Evolutionary conservation across 2,888 invertebrate genomes (phyloP).

Genomic region (Hemithea aestivaria): DNA sequence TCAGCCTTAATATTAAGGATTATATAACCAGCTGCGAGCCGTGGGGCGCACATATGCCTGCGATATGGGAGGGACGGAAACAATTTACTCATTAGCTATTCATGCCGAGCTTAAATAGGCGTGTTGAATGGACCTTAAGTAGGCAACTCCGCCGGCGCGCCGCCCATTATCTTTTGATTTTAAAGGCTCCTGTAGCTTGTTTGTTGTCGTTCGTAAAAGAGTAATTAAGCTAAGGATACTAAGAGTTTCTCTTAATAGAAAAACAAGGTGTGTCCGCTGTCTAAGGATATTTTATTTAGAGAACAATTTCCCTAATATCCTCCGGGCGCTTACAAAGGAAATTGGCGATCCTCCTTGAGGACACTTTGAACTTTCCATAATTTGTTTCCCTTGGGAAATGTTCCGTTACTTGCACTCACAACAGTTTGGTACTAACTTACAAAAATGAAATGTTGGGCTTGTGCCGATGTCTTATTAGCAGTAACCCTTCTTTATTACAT

Average conservation of each 20-base stretch:
- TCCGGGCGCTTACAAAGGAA: conserved; percentile 50
- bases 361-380: conserved; percentile 47
- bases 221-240: conserved; percentile 7
- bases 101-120: conserved; percentile 35
- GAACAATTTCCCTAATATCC: conserved; percentile 57
- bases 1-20: conserved; percentile 38
- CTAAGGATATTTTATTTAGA: conserved; percentile 46
- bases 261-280: conserved; percentile 36
- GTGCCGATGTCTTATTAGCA: conserved; percentile 13
- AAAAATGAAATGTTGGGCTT: conserved; percentile 21
- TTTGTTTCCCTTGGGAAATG: conserved; percentile 38
- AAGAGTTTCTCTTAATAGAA: conserved; percentile 19
- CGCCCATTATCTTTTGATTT: conserved; percentile 21
- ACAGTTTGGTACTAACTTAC: no score
- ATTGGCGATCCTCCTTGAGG: conserved; percentile 49
- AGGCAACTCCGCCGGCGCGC: conserved; percentile 8
- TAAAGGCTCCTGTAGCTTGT: conserved; percentile 3
- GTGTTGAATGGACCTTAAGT: conserved; percentile 25
- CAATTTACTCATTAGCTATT: conserved; percentile 47
- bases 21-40: conserved; percentile 28
- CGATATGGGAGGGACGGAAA: conserved; percentile 33
- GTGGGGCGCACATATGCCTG: conserved; percentile 29
- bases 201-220: conserved; percentile 2
- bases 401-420: conserved; percentile 24
- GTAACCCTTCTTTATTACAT: conserved; percentile 7